Base-by-base conservation (phyloP, 2,113 vertebrate genomes). In the Alethe diademata region DNA sequence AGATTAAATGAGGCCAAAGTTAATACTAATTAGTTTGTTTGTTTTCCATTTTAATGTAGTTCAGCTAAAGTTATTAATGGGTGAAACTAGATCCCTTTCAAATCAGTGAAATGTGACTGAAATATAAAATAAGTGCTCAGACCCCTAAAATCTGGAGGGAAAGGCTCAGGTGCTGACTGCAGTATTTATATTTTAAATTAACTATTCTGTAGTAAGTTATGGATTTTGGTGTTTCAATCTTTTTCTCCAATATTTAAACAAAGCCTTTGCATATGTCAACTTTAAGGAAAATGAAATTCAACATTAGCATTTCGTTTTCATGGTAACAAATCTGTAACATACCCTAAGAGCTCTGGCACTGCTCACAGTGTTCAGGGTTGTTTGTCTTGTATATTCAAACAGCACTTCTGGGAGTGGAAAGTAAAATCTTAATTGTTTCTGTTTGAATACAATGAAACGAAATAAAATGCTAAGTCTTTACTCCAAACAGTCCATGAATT, bases 241-340 rank as follows among this genome's bases (percentile, higher is more conserved):
- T 69, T 83, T 88, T 81, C 53, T 1, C 67, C 71, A 90, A 90
- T 96, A 94, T 96, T 97, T 96, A 96, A 95, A 95, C 76, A 95
- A 95, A 86, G 60, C 35, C 36, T 95, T 94, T 96, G 94, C 91
- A 85, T 97, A 78, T 90, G 67, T 95, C 93, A 96, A 95, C 67
- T 92, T 95, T 72, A 96, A 97, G 92, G 72, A 90, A 91, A 93
- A 94, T 82, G 33, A 91, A 93, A 93, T 90, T 78, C 28, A 64
- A 11, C 24, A 65, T 88, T 92, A 94, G 58, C 67, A 78, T 95
- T 95, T 94, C 12, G 78, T 96, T 94, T 97, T 95, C 83, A 79
- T 91, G 88, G 86, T 87, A 94, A 91, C 33, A 13, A 86, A 86
- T 89, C 64, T 88, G 62, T 43, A 69, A 67, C 62, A 61, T 65